Evolutionary conservation across 2,797 vertebrate genomes (phyloP).

Genomic region (Darevskia nairensis): DNA sequence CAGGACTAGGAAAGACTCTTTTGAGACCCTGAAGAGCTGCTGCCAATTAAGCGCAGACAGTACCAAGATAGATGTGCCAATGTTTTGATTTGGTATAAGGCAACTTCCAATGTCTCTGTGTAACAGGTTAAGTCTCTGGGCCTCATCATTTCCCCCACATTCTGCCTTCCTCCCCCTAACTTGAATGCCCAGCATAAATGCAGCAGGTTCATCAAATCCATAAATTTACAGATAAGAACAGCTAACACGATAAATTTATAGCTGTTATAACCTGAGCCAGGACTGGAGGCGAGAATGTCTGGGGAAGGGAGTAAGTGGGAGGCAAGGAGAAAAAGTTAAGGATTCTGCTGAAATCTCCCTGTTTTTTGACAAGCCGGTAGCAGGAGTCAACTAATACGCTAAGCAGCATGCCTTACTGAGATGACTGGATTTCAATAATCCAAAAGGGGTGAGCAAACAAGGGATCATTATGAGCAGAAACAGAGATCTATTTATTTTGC

Average conservation of each 20-base stretch:
- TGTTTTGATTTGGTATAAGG: no score
- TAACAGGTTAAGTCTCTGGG: background rate
- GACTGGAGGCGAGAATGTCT: background rate
- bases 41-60: no score
- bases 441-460: background rate
- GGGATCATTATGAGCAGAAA: background rate
- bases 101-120: no score
- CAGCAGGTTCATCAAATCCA: background rate
- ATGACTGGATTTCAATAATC: conserved; percentile 10
- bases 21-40: no score
- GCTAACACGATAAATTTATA: background rate
- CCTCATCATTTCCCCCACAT: background rate
- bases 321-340: background rate
- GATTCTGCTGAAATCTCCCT: background rate
- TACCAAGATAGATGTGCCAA: no score
- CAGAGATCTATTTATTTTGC: no score
- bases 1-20: no score
- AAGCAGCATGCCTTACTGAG: background rate
- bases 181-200: background rate
- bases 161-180: background rate
- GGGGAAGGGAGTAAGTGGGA: background rate
- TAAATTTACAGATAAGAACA: background rate
- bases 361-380: background rate
- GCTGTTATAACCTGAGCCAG: background rate
- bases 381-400: background rate